Conservation (phyloP, 1,140 invertebrate genomes). For the Apis florea region DNA sequence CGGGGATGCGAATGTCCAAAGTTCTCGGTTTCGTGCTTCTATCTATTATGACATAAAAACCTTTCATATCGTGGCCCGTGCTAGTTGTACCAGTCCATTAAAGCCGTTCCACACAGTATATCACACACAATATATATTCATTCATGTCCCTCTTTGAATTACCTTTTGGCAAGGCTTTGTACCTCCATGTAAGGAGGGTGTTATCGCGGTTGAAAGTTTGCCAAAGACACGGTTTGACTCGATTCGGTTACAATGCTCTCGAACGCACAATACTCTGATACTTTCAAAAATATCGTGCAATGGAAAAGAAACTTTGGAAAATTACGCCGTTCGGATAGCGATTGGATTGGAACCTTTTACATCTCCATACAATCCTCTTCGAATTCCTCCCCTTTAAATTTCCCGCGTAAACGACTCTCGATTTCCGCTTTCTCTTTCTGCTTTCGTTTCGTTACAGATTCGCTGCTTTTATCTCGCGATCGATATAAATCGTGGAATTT, state of each 20-base stretch:
- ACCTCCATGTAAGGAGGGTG: conserved; percentile 22
- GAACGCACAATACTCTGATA: conserved; percentile 61
- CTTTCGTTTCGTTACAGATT: too few relatives aligned
- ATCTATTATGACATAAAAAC: neutral
- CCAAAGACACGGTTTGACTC: conserved; percentile 60
- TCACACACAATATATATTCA: conserved; percentile 2
- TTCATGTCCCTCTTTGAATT: conserved; percentile 33
- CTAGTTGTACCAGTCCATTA: neutral
- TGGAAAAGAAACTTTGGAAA: conserved; percentile 54
- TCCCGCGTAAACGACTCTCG: too few relatives aligned
- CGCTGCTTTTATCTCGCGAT: too few relatives aligned
- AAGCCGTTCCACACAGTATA: conserved; percentile 7
- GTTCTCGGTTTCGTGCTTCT: too few relatives aligned
- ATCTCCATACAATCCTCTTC: neutral
- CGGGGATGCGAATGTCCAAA: too few relatives aligned
- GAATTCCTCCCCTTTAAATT: neutral
- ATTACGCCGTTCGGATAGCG: conserved; percentile 33
- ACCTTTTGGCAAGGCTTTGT: conserved; percentile 39
- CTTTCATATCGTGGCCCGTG: neutral
- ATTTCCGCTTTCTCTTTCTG: too few relatives aligned
- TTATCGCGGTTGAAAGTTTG: conserved; percentile 51
- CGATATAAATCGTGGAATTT: too few relatives aligned
- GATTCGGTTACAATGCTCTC: conserved; percentile 50
- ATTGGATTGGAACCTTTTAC: conserved; percentile 15
- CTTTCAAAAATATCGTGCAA: conserved; percentile 37